phyloP scores from a whole-genome alignment of 2,888 invertebrate genomes.

The Sphecodes monilicornis region DNA sequence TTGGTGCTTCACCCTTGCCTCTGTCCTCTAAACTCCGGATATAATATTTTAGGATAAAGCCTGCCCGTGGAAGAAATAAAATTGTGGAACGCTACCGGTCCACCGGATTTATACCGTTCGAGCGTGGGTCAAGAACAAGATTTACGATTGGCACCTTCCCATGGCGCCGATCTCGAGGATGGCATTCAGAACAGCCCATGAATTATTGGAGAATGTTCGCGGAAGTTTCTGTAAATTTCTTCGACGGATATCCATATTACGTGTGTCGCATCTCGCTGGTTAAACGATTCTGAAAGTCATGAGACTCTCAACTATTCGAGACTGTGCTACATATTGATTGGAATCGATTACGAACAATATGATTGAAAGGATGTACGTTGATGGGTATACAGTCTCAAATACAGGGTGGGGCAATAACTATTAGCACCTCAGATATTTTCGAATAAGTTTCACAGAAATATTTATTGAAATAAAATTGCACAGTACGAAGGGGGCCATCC shows the following conservation, averaged over 20 bases:
- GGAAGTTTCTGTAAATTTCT: conserved; percentile 41
- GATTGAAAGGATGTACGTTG: neutral
- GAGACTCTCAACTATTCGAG: neutral
- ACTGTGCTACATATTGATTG: neutral
- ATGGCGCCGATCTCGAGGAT: conserved; percentile 39
- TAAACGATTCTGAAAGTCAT: conserved; percentile 3
- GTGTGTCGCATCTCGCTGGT: neutral
- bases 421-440: no score
- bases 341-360: neutral
- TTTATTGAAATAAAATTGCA: no score
- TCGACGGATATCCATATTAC: conserved; percentile 8
- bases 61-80: conserved; percentile 50
- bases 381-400: neutral
- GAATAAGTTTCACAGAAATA: no score
- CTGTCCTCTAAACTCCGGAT: conserved; percentile 30
- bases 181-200: conserved; percentile 38
- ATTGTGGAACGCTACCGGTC: conserved; percentile 44
- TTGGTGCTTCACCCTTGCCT: neutral
- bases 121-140: conserved; percentile 56
- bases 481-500: no score
- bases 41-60: conserved; percentile 64
- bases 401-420: no score
- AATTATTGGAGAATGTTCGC: conserved; percentile 45
- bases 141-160: conserved; percentile 56
- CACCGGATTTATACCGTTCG: conserved; percentile 53